phyloP scores from a whole-genome alignment of 2,797 vertebrate genomes.

The Gallirallus australis region DNA sequence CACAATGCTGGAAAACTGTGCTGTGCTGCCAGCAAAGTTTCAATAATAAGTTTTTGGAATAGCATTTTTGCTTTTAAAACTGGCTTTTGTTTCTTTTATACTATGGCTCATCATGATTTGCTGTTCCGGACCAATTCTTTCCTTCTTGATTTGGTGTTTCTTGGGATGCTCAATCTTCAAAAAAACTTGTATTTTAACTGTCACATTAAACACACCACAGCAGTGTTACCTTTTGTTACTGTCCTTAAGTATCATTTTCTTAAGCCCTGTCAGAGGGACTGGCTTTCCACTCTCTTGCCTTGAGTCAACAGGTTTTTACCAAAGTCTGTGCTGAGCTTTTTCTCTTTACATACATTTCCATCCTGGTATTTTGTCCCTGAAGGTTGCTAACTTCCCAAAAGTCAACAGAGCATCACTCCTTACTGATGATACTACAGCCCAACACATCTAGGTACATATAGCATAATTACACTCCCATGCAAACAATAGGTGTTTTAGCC shows the following conservation, averaged over 20 bases:
- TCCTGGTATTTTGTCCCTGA: neutral
- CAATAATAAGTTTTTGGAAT: neutral
- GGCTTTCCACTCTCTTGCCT: neutral
- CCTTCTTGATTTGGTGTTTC: neutral
- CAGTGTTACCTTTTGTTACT: neutral
- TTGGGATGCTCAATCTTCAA: neutral
- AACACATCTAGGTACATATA: neutral
- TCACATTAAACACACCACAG: neutral
- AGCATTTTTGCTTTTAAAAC: constrained; percentile 33
- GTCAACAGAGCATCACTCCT: neutral
- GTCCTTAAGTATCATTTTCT: neutral
- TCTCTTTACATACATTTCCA: neutral
- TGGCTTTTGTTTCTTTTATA: neutral
- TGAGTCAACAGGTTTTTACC: neutral
- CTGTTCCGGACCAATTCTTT: neutral
- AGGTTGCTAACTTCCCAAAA: neutral
- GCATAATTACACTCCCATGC: neutral
- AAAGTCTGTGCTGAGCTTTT: neutral
- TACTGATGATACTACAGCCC: neutral
- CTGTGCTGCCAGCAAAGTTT: neutral
- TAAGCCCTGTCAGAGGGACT: neutral
- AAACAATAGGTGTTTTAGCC: neutral
- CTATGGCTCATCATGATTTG: neutral
- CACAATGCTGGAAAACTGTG: neutral
- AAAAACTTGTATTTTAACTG: neutral